Conservation (phyloP, 2,113 vertebrate genomes). For the Himantopus leucocephalus region DNA sequence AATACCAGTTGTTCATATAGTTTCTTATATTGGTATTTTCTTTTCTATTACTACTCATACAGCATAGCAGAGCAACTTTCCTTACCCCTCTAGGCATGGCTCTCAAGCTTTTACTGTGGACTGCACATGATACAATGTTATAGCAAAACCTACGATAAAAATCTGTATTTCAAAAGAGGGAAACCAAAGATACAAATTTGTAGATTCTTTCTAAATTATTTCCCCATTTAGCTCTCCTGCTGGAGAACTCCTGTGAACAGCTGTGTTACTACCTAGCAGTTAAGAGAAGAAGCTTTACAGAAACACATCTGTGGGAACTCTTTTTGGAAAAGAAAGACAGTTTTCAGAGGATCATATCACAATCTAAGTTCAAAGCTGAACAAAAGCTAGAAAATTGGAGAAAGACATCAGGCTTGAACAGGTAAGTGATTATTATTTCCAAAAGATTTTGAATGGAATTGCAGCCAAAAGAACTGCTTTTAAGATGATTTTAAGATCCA, state of each 20-base stretch:
- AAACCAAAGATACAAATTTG: not conserved
- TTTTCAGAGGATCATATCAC: not conserved
- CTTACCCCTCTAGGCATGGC: not conserved
- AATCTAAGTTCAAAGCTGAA: not conserved
- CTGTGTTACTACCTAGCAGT: not conserved
- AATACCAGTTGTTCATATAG: not conserved
- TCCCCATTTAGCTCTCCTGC: not conserved
- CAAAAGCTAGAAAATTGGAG: not conserved
- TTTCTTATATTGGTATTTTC: not conserved
- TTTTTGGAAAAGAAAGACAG: not conserved
- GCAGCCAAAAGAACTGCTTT: not conserved
- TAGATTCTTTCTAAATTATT: not conserved
- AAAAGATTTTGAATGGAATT: not conserved
- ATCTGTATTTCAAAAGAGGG: not conserved
- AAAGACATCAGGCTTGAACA: not conserved
- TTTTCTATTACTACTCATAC: not conserved
- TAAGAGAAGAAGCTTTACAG: not conserved
- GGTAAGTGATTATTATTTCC: not conserved
- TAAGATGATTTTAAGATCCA: not conserved
- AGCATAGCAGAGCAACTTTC: not conserved
- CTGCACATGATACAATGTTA: not conserved
- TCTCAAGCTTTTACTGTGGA: not conserved
- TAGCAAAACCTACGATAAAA: not conserved
- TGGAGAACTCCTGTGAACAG: not conserved
- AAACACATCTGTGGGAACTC: not conserved